phyloP scores from a whole-genome alignment of 2,113 vertebrate genomes.

The Poeciliopsis turrubarensis region DNA sequence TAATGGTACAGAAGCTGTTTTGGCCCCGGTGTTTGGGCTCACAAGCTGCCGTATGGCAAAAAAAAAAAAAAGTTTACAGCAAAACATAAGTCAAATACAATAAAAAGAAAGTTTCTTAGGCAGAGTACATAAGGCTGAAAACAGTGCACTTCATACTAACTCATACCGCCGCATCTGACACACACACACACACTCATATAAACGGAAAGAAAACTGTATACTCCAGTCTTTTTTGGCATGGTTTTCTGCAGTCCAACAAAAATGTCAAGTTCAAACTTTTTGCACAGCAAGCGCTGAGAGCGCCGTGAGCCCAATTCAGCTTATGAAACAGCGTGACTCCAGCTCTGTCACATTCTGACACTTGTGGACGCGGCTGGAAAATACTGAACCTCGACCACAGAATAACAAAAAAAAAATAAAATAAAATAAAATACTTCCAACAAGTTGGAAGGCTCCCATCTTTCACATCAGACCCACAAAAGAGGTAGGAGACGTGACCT shows the following conservation, averaged over 20 bases:
- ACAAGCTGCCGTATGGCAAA: constrained; percentile 65
- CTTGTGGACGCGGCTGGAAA: not conserved
- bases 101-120: constrained; percentile 16
- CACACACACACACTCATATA: not conserved
- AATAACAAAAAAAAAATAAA: too few species aligned
- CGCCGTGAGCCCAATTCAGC: constrained; percentile 3
- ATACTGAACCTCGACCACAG: not conserved
- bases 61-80: constrained; percentile 37
- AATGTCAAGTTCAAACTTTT: not conserved
- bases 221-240: constrained; percentile 60
- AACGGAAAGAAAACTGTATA: constrained; percentile 14
- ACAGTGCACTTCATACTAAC: constrained; percentile 23
- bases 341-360: not conserved
- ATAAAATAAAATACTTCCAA: not conserved
- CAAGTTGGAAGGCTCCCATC: constrained; percentile 29
- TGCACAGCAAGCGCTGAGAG: constrained; percentile 26
- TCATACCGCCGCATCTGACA: constrained; percentile 21
- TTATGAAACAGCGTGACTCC: not conserved
- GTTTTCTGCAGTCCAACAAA: constrained; percentile 34
- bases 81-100: constrained; percentile 17
- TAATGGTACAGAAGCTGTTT: constrained; percentile 30
- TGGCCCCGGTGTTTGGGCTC: constrained; percentile 41
- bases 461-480: constrained; percentile 33
- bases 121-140: constrained; percentile 62
- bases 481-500: constrained; percentile 72